Conservation (phyloP, 2,888 invertebrate genomes). For the Azorinus chamasolen region DNA sequence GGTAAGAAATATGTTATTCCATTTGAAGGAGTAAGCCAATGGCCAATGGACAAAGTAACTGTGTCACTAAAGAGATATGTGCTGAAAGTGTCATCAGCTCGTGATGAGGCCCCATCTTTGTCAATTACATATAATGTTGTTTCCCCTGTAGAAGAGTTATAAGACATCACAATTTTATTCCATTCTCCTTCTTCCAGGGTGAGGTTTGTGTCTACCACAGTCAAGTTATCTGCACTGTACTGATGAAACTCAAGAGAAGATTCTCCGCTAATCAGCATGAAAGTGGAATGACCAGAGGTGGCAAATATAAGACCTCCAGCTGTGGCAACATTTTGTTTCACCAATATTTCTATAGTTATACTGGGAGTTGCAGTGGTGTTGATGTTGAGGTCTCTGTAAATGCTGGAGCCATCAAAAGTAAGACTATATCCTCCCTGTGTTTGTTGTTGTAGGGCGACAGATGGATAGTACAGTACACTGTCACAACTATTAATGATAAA, state of each 20-base stretch:
- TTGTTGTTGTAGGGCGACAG: slow-evolving; percentile 46
- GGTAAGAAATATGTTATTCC: slow-evolving; percentile 46
- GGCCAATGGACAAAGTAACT: slow-evolving; percentile 70
- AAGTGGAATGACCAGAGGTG: slow-evolving; percentile 41
- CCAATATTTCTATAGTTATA: slow-evolving; percentile 69
- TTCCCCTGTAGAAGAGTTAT: slow-evolving; percentile 61
- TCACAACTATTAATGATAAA: slow-evolving; percentile 63
- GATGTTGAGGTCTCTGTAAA: slow-evolving; percentile 47
- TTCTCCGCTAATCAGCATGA: slow-evolving; percentile 50
- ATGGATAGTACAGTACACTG: slow-evolving; percentile 65
- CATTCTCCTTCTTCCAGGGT: slow-evolving; percentile 63
- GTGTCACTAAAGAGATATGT: slow-evolving; percentile 55
- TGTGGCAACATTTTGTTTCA: slow-evolving; percentile 49
- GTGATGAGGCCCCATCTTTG: slow-evolving; percentile 55
- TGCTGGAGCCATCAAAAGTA: slow-evolving; percentile 60
- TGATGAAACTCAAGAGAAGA: slow-evolving; percentile 58
- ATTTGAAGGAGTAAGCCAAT: slow-evolving; percentile 71
- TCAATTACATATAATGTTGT: slow-evolving; percentile 65
- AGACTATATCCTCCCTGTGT: slow-evolving; percentile 70
- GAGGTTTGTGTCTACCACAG: slow-evolving; percentile 51
- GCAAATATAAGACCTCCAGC: slow-evolving; percentile 66
- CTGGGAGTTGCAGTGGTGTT: slow-evolving; percentile 39
- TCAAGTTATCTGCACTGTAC: slow-evolving; percentile 27
- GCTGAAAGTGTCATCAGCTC: slow-evolving; percentile 39
- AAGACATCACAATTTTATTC: slow-evolving; percentile 74